Percentiles rank a stretch among this genome's conserved stretches.
Conservation (phyloP, 2,113 vertebrate species). For the Alethe castanea region DNA sequence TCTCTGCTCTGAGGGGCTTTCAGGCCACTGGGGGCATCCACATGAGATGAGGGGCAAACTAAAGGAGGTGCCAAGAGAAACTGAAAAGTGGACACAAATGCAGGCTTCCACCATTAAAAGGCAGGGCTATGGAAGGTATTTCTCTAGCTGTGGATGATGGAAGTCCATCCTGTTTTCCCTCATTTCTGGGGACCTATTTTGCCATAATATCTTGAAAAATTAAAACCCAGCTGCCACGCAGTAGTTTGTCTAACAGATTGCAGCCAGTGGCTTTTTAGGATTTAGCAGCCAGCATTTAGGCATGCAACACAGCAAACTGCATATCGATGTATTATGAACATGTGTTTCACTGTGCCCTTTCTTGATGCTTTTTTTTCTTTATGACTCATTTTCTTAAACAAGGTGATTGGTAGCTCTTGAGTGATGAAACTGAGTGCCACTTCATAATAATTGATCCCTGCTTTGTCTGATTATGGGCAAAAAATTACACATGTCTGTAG, state of each 20-base stretch:
- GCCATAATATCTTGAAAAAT: not conserved
- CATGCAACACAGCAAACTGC: not conserved
- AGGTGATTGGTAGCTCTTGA: not conserved
- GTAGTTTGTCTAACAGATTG: not conserved
- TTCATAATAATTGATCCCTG: not conserved
- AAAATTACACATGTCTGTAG: not conserved
- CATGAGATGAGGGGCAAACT: not conserved
- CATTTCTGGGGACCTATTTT: not conserved
- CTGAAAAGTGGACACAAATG: not conserved
- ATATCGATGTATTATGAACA: not conserved
- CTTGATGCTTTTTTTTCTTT: not conserved
- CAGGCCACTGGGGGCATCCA: not conserved
- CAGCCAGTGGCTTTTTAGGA: not conserved
- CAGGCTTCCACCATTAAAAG: not conserved
- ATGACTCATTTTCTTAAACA: not conserved
- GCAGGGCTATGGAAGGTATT: not conserved
- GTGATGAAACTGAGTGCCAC: not conserved
- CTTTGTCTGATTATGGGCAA: not conserved
- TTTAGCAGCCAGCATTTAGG: not conserved
- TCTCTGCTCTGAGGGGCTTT: rapidly evolving
- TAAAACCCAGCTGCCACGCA: not conserved
- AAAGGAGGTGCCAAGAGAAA: not conserved
- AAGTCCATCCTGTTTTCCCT: not conserved
- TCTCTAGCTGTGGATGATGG: not conserved
- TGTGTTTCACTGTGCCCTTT: not conserved